phyloP scores from a whole-genome alignment of 2,888 invertebrate species.

The Parapristionchus giblindavisi region DNA sequence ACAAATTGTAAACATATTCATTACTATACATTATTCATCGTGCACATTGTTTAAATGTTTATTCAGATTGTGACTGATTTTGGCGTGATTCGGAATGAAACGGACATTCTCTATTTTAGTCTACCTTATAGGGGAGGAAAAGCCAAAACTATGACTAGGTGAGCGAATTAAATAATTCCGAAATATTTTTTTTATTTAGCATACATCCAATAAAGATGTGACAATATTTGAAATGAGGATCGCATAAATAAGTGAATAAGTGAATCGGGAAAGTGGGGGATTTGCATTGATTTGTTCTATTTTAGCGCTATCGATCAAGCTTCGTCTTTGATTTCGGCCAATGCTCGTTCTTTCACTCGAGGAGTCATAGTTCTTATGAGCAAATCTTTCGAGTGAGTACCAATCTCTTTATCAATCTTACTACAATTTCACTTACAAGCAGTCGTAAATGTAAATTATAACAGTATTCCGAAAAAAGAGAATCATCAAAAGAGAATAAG shows the following conservation, averaged over 20 bases:
- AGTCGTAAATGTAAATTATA: not conserved
- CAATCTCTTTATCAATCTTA: not conserved
- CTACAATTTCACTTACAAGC: not conserved
- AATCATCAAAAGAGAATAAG: not conserved
- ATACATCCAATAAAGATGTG: too few relatives aligned
- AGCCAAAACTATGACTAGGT: slow-evolving; percentile 13
- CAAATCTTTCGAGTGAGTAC: slow-evolving; percentile 20
- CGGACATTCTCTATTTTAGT: not conserved
- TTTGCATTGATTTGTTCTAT: too few relatives aligned
- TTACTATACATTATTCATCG: not conserved
- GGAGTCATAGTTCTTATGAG: slow-evolving; percentile 22
- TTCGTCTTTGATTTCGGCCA: not conserved
- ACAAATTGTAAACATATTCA: not conserved
- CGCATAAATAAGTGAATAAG: too few relatives aligned
- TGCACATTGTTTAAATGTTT: too few relatives aligned
- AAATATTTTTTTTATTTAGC: too few relatives aligned
- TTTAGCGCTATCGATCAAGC: slow-evolving; percentile 18
- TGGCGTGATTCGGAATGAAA: not conserved
- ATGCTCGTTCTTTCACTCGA: not conserved
- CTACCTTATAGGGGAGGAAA: slow-evolving; percentile 4
- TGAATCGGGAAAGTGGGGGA: too few relatives aligned
- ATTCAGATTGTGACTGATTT: slow-evolving; percentile 9
- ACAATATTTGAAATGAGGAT: too few relatives aligned
- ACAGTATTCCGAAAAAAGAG: slow-evolving; percentile 2
- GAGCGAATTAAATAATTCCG: not conserved